phyloP scores from a whole-genome alignment of 1,140 invertebrate species.

The Lethrus apterus region DNA sequence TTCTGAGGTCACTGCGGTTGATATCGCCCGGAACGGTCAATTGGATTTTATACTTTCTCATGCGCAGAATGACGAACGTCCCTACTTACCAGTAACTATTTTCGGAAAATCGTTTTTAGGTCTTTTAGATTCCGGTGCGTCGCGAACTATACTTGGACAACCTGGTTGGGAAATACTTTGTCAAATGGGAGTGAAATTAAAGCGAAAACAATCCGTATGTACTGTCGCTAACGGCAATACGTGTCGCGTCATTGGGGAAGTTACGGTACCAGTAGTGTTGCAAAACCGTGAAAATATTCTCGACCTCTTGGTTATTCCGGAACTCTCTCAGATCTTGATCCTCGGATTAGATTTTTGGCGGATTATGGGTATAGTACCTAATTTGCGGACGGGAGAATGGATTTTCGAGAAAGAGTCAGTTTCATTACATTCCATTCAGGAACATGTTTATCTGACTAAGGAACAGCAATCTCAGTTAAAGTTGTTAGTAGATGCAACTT shows the following conservation, averaged over 20 bases:
- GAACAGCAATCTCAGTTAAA: neutral
- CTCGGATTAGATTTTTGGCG: slow-evolving; percentile 21
- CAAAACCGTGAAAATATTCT: slow-evolving; percentile 6
- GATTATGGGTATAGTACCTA: slow-evolving; percentile 16
- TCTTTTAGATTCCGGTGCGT: slow-evolving; percentile 20
- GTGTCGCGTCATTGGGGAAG: slow-evolving; percentile 7
- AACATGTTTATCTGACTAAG: no score
- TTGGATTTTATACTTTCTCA: slow-evolving; percentile 13
- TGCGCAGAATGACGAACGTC: slow-evolving; percentile 9
- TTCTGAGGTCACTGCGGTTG: neutral
- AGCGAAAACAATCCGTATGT: slow-evolving; percentile 3
- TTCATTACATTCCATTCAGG: neutral
- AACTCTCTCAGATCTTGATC: slow-evolving; percentile 11
- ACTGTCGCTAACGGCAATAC: slow-evolving; percentile 18
- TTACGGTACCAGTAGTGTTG: slow-evolving; percentile 8
- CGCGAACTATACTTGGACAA: slow-evolving; percentile 14
- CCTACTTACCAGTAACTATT: slow-evolving; percentile 17
- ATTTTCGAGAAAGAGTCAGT: slow-evolving; percentile 1
- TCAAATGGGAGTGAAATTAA: neutral
- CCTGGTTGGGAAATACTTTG: slow-evolving; percentile 1
- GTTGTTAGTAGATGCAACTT: neutral
- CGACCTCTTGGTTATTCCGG: slow-evolving; percentile 9
- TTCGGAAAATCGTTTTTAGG: slow-evolving; percentile 12
- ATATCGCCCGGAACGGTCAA: no score
- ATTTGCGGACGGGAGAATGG: slow-evolving; percentile 11